These are phyloP conservation scores for Oeneis ivallda DNA, from an alignment of 2,888 invertebrate genomes.

Conservation along the genomic window DNA sequence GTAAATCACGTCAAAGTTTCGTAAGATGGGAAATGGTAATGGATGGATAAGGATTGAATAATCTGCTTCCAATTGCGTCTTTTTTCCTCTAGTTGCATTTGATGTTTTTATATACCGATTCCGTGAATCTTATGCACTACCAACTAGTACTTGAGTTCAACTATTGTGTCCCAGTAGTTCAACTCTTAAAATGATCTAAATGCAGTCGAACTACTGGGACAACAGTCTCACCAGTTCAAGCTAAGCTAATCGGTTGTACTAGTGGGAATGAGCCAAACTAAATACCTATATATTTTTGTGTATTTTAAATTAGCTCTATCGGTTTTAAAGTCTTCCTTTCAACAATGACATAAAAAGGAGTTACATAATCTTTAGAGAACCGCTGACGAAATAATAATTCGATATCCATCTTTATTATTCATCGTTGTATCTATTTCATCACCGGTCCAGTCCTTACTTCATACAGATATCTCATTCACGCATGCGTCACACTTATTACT, in stretches of 20 bases:
- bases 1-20: background rate
- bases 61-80: background rate
- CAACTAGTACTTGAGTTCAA: too few species aligned
- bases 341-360: background rate
- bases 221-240: too few species aligned
- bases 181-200: too few species aligned
- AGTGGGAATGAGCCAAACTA: background rate
- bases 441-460: constrained; percentile 50
- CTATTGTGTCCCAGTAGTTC: too few species aligned
- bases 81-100: background rate
- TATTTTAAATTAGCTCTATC: background rate
- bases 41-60: constrained; percentile 1
- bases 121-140: too few species aligned
- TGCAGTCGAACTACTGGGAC: too few species aligned
- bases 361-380: constrained; percentile 14
- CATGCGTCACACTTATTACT: constrained; percentile 71
- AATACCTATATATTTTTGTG: background rate
- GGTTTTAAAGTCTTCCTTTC: background rate
- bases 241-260: too few species aligned
- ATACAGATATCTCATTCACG: constrained; percentile 75
- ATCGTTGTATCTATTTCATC: constrained; percentile 42
- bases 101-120: too few species aligned
- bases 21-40: background rate
- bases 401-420: constrained; percentile 34
- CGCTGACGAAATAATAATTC: constrained; percentile 29